Conservation (phyloP, 2,888 invertebrate genomes). For the Lamellibrachia satsuma region DNA sequence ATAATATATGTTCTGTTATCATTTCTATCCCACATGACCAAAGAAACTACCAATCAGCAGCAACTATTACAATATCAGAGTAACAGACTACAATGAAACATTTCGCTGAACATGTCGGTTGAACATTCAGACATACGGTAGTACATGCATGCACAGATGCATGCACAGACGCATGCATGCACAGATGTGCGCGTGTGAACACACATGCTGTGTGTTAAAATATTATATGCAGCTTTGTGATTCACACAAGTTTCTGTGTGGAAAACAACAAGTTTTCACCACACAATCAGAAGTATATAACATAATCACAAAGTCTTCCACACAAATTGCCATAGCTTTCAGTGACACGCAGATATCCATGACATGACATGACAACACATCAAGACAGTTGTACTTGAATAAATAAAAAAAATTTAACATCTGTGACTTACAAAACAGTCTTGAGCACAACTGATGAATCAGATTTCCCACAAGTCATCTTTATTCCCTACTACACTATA, state of each 20-base stretch:
- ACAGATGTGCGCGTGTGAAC: too few species aligned
- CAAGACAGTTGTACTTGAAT: neutral
- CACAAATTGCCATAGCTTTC: too few species aligned
- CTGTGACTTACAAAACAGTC: neutral
- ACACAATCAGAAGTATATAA: neutral
- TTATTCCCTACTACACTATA: neutral
- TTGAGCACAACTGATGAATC: slow-evolving; percentile 4
- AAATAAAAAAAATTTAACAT: neutral
- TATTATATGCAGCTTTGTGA: neutral
- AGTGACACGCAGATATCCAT: neutral
- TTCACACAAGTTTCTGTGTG: neutral
- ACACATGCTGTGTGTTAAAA: neutral
- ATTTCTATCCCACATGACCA: neutral
- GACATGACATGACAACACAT: neutral
- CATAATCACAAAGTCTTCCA: neutral
- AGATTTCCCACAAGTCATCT: neutral
- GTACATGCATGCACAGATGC: too few species aligned
- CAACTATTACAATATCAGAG: neutral
- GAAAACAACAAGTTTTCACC: neutral
- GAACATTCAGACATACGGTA: neutral
- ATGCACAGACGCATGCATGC: too few species aligned
- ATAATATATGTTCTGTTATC: neutral
- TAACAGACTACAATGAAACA: neutral
- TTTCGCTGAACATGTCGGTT: neutral
- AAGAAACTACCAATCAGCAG: neutral